Base-by-base conservation (phyloP, 2,113 vertebrate species). In the Nothobranchius furzeri region DNA sequence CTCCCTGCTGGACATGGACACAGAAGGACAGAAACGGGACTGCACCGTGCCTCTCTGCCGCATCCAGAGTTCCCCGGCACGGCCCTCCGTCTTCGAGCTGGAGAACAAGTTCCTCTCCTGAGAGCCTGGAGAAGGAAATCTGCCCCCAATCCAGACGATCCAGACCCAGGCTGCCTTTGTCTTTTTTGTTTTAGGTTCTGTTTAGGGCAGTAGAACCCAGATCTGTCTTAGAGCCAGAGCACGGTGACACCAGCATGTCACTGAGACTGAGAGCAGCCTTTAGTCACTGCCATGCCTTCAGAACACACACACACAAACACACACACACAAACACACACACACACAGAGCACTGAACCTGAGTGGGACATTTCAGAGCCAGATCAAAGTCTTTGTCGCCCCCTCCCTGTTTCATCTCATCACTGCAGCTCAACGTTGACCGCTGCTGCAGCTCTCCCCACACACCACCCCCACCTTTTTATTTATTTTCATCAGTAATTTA, bases 61-160 rank as follows among this genome's bases (percentile, higher is more conserved):
- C 84, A 92, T 95, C 70, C 95, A 92, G 90, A 95, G 91, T 67
- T 88, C 92, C 37, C 83, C 92, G 0, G 84, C 75, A 25, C 91
- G 89, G 2, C 83, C 93, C 0, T 89, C 94, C 2, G 88, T 94
- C 75, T 94, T 94, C 10, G 92, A 95, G 86, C 93, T 96, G 87
- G 95, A 97, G 77, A 95, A 94, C 68, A 94, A 95, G 65, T 98
- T 95, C 89, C 92, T 95, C 82, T 96, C 95, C 0, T 96, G 91
- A 91, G 51, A 45, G 58, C 24, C 47, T 9, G 1, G 9, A 55
- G 50, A 52, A 56, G 76, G 67, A 64, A 20, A 20, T 20, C 20
- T 20, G 20, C 20, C 20, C 20, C 20, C 20, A 20, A 20, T 20
- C 20, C 61, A 65, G 73, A 78, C 73, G 75, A 73, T 74, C 70